Base-by-base conservation (phyloP, 2,113 vertebrate genomes). In the Poecile atricapillus region DNA sequence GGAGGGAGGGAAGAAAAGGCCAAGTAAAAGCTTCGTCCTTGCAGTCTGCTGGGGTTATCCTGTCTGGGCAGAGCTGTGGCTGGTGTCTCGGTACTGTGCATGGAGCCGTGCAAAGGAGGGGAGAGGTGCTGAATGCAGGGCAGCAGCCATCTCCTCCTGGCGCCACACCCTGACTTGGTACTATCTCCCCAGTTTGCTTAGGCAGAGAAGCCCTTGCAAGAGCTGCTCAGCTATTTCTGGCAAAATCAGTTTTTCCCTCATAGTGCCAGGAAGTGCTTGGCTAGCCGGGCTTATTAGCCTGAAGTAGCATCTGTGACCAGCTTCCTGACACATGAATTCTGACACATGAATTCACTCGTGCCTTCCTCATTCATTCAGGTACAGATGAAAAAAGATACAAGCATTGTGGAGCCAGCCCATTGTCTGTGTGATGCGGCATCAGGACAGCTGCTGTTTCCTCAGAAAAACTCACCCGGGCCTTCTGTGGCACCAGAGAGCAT, bases 71-170 rank as follows among this genome's bases (percentile, higher is more conserved):
- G 52, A 49, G 37, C 39, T 46, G 41, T 1, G 1, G 12, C 15
- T 0, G 0, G 46, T 33, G 31, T 23, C 53, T 30, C 25, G 1
- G 9, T 6, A 0, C 35, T n/a, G 12, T 1, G 1, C 11, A 10
- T 4, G 30, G 30, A 43, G 59, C 33, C 1, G 4, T 1, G 10
- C 0, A 3, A 73, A 37, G 53, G 49, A 47, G 35, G 62, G n/a
- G 27, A 43, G 49, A 63, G 53, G 12, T 33, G 52, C 27, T 33
- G 63, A 21, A 9, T 53, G 46, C 58, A 16, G 22, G 41, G 41
- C 22, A 44, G 20, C 2, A 4, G 12, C 39, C 27, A 1, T 37
- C 79, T 56, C 20, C 56, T 91, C 30, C 21, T 2, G 6, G 25
- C 80, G 55, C 75, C 47, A 41, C 3, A 2, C 41, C n/a, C 20